phyloP scores from a whole-genome alignment of 1,140 invertebrate species.

The Myzus persicae region DNA sequence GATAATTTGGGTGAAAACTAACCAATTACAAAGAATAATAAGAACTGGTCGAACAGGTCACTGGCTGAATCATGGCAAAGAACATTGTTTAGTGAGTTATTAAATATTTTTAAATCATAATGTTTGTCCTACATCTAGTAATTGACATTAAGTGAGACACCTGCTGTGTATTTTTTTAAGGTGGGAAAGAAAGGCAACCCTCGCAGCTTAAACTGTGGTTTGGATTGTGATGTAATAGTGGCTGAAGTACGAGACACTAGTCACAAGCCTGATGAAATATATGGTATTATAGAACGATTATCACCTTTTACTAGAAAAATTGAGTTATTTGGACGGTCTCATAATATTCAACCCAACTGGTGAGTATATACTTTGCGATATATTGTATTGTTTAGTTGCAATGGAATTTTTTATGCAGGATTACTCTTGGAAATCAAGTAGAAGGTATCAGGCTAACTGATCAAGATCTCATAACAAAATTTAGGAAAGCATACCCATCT shows the following conservation, averaged over 20 bases:
- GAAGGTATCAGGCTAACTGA: slow-evolving; percentile 94
- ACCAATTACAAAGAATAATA: slow-evolving; percentile 96
- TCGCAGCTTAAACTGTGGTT: slow-evolving; percentile 86
- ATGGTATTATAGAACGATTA: slow-evolving; percentile 87
- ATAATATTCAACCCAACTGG: slow-evolving; percentile 99
- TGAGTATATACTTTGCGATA: slow-evolving; percentile 64
- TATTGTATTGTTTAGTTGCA: neutral
- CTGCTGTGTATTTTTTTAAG: slow-evolving; percentile 61
- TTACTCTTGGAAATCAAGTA: slow-evolving; percentile 93
- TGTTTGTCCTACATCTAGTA: neutral
- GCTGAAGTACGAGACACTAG: slow-evolving; percentile 96
- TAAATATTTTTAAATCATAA: neutral
- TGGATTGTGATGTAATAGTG: slow-evolving; percentile 98
- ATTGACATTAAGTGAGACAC: neutral
- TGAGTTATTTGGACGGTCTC: slow-evolving; percentile 95
- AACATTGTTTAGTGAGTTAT: slow-evolving; percentile 86
- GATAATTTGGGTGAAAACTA: slow-evolving; percentile 99
- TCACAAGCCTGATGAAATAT: slow-evolving; percentile 98
- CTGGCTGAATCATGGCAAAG: slow-evolving; percentile 99
- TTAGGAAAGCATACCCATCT: slow-evolving; percentile 91
- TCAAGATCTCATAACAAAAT: slow-evolving; percentile 87
- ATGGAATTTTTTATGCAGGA: slow-evolving; percentile 68
- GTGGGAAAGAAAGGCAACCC: slow-evolving; percentile 96
- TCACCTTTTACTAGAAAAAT: slow-evolving; percentile 95
- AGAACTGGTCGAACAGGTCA: slow-evolving; percentile 95